Conservation (phyloP, 2,797 vertebrate genomes). For the Sebastes taczanowskii region DNA sequence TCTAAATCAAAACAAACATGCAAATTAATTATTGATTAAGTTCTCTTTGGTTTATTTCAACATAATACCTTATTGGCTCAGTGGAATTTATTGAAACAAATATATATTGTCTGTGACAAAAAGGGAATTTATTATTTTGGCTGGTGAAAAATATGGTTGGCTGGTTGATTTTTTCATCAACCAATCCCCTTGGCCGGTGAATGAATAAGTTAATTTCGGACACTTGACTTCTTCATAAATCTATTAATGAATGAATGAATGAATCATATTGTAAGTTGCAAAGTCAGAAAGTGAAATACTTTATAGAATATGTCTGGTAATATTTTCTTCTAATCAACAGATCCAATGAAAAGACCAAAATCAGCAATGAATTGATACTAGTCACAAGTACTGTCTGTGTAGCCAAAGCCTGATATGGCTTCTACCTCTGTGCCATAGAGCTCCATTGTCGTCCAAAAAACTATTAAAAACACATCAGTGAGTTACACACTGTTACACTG, state of each 20-base stretch:
- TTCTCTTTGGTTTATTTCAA: too few species aligned
- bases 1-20: too few species aligned
- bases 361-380: background rate
- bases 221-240: background rate
- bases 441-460: background rate
- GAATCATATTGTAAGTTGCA: background rate
- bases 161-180: too few species aligned
- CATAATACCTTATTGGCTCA: too few species aligned
- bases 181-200: too few species aligned
- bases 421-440: background rate
- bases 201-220: too few species aligned
- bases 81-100: too few species aligned
- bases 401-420: background rate
- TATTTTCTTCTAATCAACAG: background rate
- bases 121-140: too few species aligned
- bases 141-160: too few species aligned
- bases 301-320: background rate
- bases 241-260: background rate
- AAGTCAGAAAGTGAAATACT: background rate
- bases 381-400: background rate
- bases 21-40: too few species aligned
- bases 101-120: too few species aligned
- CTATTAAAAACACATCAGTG: background rate
- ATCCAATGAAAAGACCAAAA: background rate
- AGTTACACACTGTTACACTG: background rate